Conservation (phyloP, 2,113 vertebrate species). For the Rhabdornis inornatus region DNA sequence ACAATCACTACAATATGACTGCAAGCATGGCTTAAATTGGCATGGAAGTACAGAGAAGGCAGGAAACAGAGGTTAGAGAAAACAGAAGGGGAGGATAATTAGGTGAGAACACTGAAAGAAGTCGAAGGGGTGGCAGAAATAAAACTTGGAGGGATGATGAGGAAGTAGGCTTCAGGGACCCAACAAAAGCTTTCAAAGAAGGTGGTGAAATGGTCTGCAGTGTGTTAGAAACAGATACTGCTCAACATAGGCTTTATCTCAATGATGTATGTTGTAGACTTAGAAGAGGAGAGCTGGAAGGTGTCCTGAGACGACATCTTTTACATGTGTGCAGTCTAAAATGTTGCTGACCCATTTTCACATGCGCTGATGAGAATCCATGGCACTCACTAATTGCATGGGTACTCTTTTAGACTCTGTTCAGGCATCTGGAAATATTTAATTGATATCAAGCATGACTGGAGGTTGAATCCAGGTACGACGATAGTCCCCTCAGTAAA, state of each 20-base stretch:
- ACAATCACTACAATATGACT: not conserved
- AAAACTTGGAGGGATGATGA: not conserved
- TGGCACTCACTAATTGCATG: not conserved
- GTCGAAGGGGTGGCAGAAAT: not conserved
- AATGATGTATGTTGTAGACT: not conserved
- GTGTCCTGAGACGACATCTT: not conserved
- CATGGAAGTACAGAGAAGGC: not conserved
- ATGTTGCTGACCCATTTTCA: conserved; percentile 38
- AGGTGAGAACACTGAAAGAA: not conserved
- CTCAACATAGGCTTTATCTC: not conserved
- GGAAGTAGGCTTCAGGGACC: not conserved
- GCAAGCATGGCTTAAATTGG: not conserved
- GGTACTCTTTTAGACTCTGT: not conserved
- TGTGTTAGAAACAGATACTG: not conserved
- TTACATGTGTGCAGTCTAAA: not conserved
- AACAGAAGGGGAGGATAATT: not conserved
- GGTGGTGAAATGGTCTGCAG: not conserved
- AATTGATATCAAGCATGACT: conserved; percentile 10
- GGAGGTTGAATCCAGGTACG: not conserved
- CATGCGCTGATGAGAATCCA: not conserved
- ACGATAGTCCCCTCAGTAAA: not conserved
- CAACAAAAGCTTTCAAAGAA: not conserved
- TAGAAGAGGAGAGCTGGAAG: not conserved
- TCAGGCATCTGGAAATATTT: conserved; percentile 49
- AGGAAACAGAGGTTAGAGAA: not conserved